Evolutionary conservation across 1,140 invertebrate genomes (phyloP), one percentile per base, ranked within the genome.

Genomic region (Diuraphis noxia): DNA sequence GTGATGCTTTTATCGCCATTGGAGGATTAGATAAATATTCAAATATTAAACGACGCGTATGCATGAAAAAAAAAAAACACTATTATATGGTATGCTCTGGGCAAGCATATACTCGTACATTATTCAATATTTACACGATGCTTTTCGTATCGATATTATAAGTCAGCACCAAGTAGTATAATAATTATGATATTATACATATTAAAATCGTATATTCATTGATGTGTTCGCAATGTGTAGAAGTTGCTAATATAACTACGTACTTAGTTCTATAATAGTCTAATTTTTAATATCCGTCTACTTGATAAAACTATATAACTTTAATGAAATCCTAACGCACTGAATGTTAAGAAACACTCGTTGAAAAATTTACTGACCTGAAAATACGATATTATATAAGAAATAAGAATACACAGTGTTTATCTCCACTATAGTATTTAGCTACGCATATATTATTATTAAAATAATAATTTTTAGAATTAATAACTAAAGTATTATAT

Each of bases 21-120:
- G 56, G 30, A 72, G 56, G 56, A 72, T 72, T 72, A 72, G 56
- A 63, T 63, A 63, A 63, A 72, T 72, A 72, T 72, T 72, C n/a
- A 72, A 72, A 72, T 72, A 72, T 72, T 72, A 72, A 63, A 63
- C 56, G 30, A 63, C 10, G 25, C 5, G n/a, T n/a, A n/a, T 17
- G 23, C 21, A n/a, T 17, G n/a, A 72, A 63, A 63, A 72, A n/a
- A 17, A 72, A 72, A 63, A 72, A 72, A 72, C 56, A n/a, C 30
- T 30, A 56, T 56, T 7, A 25, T 72, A n/a, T 72, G 46, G 21
- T 49, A 72, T 19, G 56, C 56, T 72, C 56, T 72, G n/a, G 56
- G 56, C 56, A 3, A 4, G 30, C 56, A n/a, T 72, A 72, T 63
- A 30, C n/a, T n/a, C n/a, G 1, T 63, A n/a, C 30, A 17, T 17